A percentile compares a stretch with the other conserved stretches of the same genome.
These are phyloP conservation scores for Epinephelus coioides DNA, from an alignment of 2,797 vertebrate genomes.

Conservation along the genomic window DNA sequence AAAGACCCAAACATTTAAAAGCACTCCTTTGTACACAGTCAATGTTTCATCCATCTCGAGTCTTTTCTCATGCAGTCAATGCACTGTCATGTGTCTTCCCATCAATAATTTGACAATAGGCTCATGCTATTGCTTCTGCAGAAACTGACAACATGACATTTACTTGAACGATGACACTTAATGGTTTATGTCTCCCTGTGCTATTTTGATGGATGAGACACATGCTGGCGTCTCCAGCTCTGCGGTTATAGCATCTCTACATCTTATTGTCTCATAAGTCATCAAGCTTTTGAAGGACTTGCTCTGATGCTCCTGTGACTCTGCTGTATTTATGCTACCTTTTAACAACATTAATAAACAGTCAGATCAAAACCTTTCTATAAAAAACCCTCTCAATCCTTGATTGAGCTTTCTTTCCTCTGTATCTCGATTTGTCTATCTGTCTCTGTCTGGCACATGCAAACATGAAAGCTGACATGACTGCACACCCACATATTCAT, in stretches of 20 bases:
- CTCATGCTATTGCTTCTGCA: constrained; percentile 59
- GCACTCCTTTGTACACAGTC: neutral
- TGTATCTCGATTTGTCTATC: neutral
- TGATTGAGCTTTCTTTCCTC: neutral
- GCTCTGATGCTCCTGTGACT: constrained; percentile 4
- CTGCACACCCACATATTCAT: neutral
- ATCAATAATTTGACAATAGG: constrained; percentile 59
- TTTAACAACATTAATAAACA: constrained; percentile 26
- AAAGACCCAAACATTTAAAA: constrained; percentile 11
- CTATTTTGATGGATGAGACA: constrained; percentile 63
- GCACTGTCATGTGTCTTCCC: constrained; percentile 40
- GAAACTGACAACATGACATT: constrained; percentile 66
- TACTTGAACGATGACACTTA: constrained; percentile 63
- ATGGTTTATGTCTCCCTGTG: constrained; percentile 52
- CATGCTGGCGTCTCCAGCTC: constrained; percentile 31
- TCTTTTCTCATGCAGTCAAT: constrained; percentile 23
- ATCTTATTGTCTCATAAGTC: constrained; percentile 68
- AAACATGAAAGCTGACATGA: neutral
- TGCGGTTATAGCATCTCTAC: constrained; percentile 22
- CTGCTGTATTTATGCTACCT: neutral
- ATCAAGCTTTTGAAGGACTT: constrained; percentile 40
- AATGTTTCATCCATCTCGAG: neutral
- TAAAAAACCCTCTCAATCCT: constrained; percentile 17
- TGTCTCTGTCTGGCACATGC: constrained; percentile 18
- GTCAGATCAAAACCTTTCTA: constrained; percentile 13